Percentiles rank a stretch among this genome's conserved stretches.
Conservation (phyloP, 2,797 vertebrate genomes). For the Rhinella marina region DNA sequence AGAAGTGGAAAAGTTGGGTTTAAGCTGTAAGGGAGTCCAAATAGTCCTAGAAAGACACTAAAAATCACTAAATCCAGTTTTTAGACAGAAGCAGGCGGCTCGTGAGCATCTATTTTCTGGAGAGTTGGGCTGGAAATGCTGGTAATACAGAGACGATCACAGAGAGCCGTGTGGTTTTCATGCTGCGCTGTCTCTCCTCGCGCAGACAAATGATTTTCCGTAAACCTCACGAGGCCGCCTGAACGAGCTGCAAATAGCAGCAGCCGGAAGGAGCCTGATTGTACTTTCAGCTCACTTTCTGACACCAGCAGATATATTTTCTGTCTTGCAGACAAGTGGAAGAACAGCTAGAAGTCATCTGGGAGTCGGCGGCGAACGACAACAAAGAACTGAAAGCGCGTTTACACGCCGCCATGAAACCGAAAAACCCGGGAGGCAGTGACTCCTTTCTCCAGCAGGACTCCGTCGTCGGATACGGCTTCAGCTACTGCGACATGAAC, state of each 20-base stretch:
- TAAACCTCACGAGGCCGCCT: slow-evolving; percentile 10
- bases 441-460: slow-evolving; percentile 57
- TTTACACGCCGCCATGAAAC: slow-evolving; percentile 69
- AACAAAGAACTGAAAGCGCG: slow-evolving; percentile 81
- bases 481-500: slow-evolving; percentile 70
- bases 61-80: too few relatives aligned
- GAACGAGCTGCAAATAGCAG: slow-evolving; percentile 26
- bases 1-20: too few relatives aligned
- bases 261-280: slow-evolving; percentile 23
- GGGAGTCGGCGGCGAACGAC: slow-evolving; percentile 86
- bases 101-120: not conserved
- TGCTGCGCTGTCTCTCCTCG: too few relatives aligned
- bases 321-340: slow-evolving; percentile 78
- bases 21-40: too few relatives aligned
- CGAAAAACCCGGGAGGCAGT: not conserved
- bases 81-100: not conserved
- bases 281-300: slow-evolving; percentile 19
- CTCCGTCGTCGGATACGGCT: slow-evolving; percentile 31
- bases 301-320: slow-evolving; percentile 31
- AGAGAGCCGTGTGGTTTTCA: not conserved
- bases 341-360: slow-evolving; percentile 85
- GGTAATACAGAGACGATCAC: not conserved
- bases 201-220: not conserved
- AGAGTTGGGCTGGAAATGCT: not conserved
- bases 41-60: too few relatives aligned